Evolutionary conservation across 2,113 vertebrate species (phyloP).

Genomic region (Butorides virescens): DNA sequence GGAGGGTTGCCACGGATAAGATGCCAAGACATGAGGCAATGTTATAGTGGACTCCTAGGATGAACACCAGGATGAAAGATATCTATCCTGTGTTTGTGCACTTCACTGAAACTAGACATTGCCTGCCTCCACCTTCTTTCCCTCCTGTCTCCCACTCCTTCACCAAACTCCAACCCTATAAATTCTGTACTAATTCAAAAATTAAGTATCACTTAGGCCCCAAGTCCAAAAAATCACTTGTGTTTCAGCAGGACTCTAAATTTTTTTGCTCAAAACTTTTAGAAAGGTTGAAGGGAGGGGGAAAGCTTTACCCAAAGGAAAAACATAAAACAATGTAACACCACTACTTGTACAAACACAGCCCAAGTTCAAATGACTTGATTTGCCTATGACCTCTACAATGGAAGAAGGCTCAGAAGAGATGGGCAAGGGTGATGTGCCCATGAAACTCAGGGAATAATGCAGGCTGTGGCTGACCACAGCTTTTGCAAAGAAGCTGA

Average conservation of each 20-base stretch:
- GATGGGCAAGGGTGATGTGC: not conserved
- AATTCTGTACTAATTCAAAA: not conserved
- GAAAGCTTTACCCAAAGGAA: not conserved
- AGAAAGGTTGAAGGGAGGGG: not conserved
- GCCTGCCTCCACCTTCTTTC: not conserved
- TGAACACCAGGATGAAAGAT: not conserved
- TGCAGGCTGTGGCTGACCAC: not conserved
- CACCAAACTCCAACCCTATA: not conserved
- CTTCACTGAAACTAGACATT: not conserved
- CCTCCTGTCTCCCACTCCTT: not conserved
- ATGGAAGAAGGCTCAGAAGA: not conserved
- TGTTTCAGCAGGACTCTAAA: not conserved
- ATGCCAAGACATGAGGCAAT: not conserved
- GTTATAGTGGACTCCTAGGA: rapidly evolving
- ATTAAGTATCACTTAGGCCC: not conserved
- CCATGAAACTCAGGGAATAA: not conserved
- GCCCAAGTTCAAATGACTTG: not conserved
- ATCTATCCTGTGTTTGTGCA: not conserved
- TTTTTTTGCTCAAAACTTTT: not conserved
- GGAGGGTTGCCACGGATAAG: not conserved
- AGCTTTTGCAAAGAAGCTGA: not conserved
- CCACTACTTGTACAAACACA: not conserved
- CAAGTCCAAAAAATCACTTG: not conserved
- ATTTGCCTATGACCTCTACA: not conserved
- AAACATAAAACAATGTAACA: not conserved